These are phyloP conservation scores for Cistogaster globosa DNA, from an alignment of 2,888 invertebrate genomes.

Conservation along the genomic window DNA sequence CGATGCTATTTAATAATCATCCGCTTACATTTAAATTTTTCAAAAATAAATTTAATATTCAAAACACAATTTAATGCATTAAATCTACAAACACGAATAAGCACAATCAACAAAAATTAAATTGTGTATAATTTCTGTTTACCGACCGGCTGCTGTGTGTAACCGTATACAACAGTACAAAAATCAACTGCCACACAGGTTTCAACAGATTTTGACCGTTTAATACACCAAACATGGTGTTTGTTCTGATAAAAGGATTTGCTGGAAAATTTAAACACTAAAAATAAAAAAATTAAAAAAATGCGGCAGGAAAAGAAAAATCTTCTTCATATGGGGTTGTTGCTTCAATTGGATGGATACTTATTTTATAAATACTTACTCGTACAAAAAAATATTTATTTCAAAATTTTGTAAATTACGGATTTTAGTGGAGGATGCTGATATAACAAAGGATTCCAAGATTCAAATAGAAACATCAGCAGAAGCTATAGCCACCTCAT, in stretches of 20 bases:
- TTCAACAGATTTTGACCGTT: slow-evolving; percentile 63
- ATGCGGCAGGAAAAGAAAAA: slow-evolving; percentile 17
- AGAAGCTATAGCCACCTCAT: slow-evolving; percentile 42
- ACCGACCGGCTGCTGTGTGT: slow-evolving; percentile 14
- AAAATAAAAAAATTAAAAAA: slow-evolving; percentile 28
- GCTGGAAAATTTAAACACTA: slow-evolving; percentile 63
- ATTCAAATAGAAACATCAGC: slow-evolving; percentile 31
- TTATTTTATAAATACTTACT: slow-evolving; percentile 19
- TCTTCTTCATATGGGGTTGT: neutral
- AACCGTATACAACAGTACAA: neutral
- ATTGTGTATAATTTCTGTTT: slow-evolving; percentile 64
- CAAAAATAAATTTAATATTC: slow-evolving; percentile 23
- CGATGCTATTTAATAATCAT: neutral
- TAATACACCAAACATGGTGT: slow-evolving; percentile 67
- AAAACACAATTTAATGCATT: slow-evolving; percentile 47
- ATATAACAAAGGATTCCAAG: slow-evolving; percentile 22
- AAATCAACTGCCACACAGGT: slow-evolving; percentile 59
- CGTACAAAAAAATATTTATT: slow-evolving; percentile 1
- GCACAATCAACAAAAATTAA: slow-evolving; percentile 61
- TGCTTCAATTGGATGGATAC: neutral
- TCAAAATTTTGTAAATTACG: slow-evolving; percentile 52
- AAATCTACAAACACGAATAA: slow-evolving; percentile 32
- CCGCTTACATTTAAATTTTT: slow-evolving; percentile 1
- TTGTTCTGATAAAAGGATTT: slow-evolving; percentile 72
- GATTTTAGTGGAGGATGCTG: slow-evolving; percentile 27